Percentiles rank a stretch among this genome's conserved stretches.
phyloP scores from a whole-genome alignment of 2,113 vertebrate species.

The Leiothrix lutea region DNA sequence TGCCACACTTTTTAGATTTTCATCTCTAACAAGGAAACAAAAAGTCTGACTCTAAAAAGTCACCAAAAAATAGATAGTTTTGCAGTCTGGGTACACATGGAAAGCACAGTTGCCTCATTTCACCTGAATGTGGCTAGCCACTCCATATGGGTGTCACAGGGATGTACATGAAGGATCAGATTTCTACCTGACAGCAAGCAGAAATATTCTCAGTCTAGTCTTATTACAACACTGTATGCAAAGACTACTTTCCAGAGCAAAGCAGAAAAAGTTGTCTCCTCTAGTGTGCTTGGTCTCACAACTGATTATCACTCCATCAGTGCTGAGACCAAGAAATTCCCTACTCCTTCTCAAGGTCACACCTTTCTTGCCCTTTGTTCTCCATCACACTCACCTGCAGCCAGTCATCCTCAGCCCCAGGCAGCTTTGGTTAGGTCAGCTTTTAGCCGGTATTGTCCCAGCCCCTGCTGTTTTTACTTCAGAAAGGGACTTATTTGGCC shows the following conservation, averaged over 20 bases:
- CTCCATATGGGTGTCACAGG: fast-evolving
- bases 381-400: background rate
- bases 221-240: background rate
- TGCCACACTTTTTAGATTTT: background rate
- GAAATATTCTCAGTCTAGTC: background rate
- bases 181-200: background rate
- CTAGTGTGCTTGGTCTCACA: background rate
- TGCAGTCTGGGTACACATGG: background rate
- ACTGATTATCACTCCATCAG: background rate
- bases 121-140: background rate
- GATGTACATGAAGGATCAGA: background rate
- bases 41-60: too few relatives aligned
- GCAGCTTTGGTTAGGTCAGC: background rate
- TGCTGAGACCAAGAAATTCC: background rate
- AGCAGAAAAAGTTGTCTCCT: background rate
- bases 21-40: background rate
- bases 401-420: background rate
- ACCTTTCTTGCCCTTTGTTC: background rate
- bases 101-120: background rate
- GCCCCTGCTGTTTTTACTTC: background rate
- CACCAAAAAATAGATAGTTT: background rate
- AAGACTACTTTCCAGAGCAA: background rate
- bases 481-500: background rate
- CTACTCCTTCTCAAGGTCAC: background rate
- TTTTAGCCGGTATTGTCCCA: background rate